phyloP scores from a whole-genome alignment of 2,113 vertebrate genomes.

The Acanthisitta chloris region DNA sequence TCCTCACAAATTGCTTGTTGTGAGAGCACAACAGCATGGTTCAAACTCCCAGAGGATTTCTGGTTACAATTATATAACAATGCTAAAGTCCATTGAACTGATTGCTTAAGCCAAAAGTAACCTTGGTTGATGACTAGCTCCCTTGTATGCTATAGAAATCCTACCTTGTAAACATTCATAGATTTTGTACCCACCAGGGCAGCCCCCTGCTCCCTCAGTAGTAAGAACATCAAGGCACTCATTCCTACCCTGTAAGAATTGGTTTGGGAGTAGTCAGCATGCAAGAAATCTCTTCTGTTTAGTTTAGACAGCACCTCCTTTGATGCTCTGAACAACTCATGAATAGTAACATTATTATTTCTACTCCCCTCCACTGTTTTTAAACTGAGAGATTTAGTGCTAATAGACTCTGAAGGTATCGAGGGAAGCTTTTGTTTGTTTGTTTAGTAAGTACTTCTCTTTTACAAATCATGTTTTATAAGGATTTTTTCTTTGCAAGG shows the following conservation, averaged over 20 bases:
- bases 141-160: not conserved
- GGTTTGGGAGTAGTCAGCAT: not conserved
- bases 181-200: not conserved
- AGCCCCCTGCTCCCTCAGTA: not conserved
- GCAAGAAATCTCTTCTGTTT: not conserved
- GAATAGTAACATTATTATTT: not conserved
- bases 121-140: not conserved
- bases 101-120: conserved; percentile 22
- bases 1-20: not conserved
- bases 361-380: not conserved
- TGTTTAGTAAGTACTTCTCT: not conserved
- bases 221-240: not conserved
- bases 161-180: not conserved
- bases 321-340: not conserved
- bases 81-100: conserved; percentile 1
- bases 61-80: conserved; percentile 36
- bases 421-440: not conserved
- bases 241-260: not conserved
- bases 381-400: not conserved
- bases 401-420: not conserved
- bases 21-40: not conserved
- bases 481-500: not conserved
- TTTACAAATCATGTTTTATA: not conserved
- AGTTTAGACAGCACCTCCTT: not conserved
- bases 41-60: conserved; percentile 7